These are phyloP conservation scores for Clitarchus hookeri DNA, from an alignment of 2,888 invertebrate species.

Conservation along the genomic window DNA sequence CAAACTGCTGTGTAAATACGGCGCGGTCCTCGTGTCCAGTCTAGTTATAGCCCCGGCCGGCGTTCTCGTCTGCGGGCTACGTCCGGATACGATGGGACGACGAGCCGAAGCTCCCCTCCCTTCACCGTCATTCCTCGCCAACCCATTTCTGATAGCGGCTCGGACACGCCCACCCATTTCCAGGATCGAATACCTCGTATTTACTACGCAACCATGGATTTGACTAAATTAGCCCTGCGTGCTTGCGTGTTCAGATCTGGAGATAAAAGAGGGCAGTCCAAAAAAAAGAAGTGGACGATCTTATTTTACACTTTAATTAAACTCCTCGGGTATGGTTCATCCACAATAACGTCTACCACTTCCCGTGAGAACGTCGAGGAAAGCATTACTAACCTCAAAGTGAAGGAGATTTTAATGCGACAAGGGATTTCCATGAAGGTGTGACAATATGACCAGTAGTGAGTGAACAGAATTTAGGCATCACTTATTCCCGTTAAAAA, in stretches of 20 bases:
- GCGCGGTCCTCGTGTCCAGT: neutral
- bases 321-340: neutral
- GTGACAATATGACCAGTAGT: too few relatives aligned
- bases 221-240: neutral
- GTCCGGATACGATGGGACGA: neutral
- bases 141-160: neutral
- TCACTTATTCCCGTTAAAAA: too few relatives aligned
- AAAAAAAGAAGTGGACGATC: neutral
- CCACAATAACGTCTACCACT: too few relatives aligned
- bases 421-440: too few relatives aligned
- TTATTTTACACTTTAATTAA: neutral
- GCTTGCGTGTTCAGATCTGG: neutral
- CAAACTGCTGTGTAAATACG: constrained; percentile 1
- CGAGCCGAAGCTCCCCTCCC: neutral
- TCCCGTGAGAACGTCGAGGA: too few relatives aligned
- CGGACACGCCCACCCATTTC: neutral
- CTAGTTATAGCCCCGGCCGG: constrained; percentile 3
- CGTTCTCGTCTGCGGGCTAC: neutral
- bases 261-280: neutral
- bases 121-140: neutral
- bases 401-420: too few relatives aligned
- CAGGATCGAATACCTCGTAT: neutral
- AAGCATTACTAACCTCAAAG: too few relatives aligned
- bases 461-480: too few relatives aligned
- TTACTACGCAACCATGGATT: neutral